Evolutionary conservation across 2,113 vertebrate species (phyloP), one percentile per base, ranked within the genome.

Genomic region (Ailurus styani): DNA sequence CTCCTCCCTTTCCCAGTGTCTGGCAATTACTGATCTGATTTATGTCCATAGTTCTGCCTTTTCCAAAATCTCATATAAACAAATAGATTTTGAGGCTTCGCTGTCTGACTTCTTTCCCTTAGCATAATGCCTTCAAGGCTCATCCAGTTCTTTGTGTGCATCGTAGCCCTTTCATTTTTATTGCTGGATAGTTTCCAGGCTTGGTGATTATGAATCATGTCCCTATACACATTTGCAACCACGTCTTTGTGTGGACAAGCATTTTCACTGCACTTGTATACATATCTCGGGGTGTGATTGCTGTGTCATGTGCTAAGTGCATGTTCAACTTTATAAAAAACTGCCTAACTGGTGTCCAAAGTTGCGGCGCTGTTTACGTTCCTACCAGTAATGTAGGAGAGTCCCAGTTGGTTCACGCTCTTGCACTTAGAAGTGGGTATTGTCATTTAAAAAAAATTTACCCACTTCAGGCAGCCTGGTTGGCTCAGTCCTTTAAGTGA

Each of bases 111-210:
- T 66, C n/a, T 66, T 64, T 75, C 45, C 75, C 23, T 29, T 15
- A n/a, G 60, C 47, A 47, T 31, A 34, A 14, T 42, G 27, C 34
- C 40, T 25, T 15, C 10, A 15, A 29, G 37, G 21, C 6, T 57
- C 2, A 0, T 45, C 21, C 8, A 3, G 1, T 55, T 18, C 7
- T n/a, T 40, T 5, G 13, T 15, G 7, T 13, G 25, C 4, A 0
- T 88, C 57, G 6, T 2, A 4, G 17, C 2, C 14, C 40, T 25
- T 88, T 68, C 13, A 1, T 2, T 45, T 52, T 40, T 31, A 23
- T 75, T 23, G 42, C 25, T 31, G 34, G 21, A 3, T 29, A 13
- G 87, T 72, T 73, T n/a, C 64, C 42, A 73, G 20, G n/a, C 72
- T 52, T 83, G 45, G 13, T 2, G 5, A 23, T 25, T 52, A 17